Base-by-base conservation (phyloP, 2,113 vertebrate species). In the Corythoichthys haematopterus region DNA sequence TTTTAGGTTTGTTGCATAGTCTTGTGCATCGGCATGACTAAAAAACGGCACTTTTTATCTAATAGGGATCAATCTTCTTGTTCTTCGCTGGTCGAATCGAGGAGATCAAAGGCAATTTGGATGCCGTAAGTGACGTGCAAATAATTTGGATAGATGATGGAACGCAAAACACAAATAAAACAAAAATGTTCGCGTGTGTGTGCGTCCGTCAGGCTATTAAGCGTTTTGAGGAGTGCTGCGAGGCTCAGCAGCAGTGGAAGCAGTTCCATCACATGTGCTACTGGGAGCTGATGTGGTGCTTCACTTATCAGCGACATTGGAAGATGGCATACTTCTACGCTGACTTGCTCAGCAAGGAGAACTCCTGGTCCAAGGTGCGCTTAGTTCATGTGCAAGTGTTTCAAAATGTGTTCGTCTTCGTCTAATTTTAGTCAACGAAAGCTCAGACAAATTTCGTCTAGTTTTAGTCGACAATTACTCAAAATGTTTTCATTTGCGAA, bases 281-380 rank as follows among this genome's bases (percentile, higher is more conserved):
- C 91, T 99, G 97, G 96, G 96, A 98, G 86, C 90, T 99, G 67
- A 98, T 98, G 97, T 99, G 97, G 97, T 99, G 97, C 84, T 98
- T 96, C 88, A 98, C 96, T 16, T 99, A 97, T 91, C 94, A 96
- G 84, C 88, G 91, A 62, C 94, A 97, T 90, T 99, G 96, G 96
- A 98, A 97, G 88, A 95, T 97, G 96, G 96, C 96, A 63, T 98
- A 97, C 89, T 95, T 98, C 88, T 99, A 98, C 0, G 97, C 97
- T 0, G 95, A 99, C 82, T 91, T 98, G 72, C 93, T 99, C 66
- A 96, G 95, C 92, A 96, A 98, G 83, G 96, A 98, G 84, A 98
- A 95, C 80, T 90, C 92, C 5, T 99, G 97, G 96, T 98, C 96
- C 56, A 98, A 98, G 94, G 97, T 98, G 68, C 75, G 88, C 12